Evolutionary conservation across 1,140 invertebrate genomes (phyloP).

Genomic region (Olivierus martensii): DNA sequence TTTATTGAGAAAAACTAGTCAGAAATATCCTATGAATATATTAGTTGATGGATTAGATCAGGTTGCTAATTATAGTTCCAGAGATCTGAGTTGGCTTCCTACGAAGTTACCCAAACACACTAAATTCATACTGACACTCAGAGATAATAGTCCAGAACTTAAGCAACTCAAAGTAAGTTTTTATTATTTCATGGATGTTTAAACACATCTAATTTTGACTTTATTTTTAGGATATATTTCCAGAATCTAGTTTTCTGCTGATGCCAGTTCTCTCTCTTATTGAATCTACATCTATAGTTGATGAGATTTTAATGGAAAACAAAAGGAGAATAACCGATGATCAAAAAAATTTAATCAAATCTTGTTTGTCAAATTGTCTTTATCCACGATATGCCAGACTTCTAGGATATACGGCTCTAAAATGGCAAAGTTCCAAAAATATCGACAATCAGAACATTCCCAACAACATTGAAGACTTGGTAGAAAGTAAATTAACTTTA

Average conservation of each 20-base stretch:
- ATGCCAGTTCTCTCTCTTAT: no score
- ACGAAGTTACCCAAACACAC: constrained; percentile 47
- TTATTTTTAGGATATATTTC: no score
- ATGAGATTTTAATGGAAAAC: no score
- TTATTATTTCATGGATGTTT: no score
- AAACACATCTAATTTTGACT: no score
- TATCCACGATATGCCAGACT: neutral
- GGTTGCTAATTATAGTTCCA: constrained; percentile 27
- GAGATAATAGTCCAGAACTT: constrained; percentile 37
- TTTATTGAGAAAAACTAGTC: no score
- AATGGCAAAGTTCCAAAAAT: neutral
- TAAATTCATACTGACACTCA: constrained; percentile 53
- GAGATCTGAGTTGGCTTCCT: constrained; percentile 48
- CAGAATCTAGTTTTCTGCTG: no score
- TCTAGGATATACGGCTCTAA: neutral
- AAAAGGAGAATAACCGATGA: no score
- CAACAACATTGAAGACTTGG: neutral
- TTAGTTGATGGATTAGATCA: constrained; percentile 56
- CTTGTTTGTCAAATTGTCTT: no score
- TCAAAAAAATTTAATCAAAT: no score
- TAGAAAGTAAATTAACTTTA: neutral
- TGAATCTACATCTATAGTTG: no score
- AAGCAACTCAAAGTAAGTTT: constrained; percentile 25
- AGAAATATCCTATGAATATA: constrained; percentile 40
- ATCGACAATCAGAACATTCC: neutral